phyloP scores from a whole-genome alignment of 2,797 vertebrate genomes.

The Sphenodon punctatus region DNA sequence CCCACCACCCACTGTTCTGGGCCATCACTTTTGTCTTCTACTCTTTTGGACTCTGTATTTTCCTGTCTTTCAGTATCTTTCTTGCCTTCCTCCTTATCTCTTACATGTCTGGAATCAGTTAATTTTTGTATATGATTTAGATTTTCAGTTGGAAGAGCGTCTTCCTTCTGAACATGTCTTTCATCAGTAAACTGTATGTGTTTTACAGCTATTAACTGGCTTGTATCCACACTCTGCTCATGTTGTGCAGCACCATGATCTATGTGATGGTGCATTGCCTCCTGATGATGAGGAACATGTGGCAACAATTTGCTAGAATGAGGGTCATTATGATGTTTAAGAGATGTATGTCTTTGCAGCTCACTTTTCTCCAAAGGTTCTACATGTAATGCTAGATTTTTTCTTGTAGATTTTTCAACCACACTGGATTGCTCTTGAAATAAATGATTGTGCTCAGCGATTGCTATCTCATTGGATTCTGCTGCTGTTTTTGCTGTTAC shows the following conservation, averaged over 20 bases:
- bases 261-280: neutral
- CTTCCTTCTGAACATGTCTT: neutral
- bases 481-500: neutral
- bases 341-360: neutral
- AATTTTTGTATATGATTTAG: neutral
- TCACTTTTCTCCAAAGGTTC: neutral
- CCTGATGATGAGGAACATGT: neutral
- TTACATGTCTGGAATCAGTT: neutral
- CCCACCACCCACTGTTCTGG: neutral
- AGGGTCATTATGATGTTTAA: neutral
- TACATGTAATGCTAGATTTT: neutral
- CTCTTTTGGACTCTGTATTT: neutral
- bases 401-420: neutral
- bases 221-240: neutral
- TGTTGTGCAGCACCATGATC: neutral
- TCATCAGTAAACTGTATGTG: neutral
- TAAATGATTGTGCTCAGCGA: neutral
- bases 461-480: neutral
- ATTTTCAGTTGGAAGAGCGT: neutral
- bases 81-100: neutral
- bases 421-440: neutral
- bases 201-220: neutral
- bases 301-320: neutral
- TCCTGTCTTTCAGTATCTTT: neutral
- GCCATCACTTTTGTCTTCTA: neutral